These are phyloP conservation scores for Ptilonorhynchus violaceus DNA, from an alignment of 2,113 vertebrate genomes.

Conservation along the genomic window DNA sequence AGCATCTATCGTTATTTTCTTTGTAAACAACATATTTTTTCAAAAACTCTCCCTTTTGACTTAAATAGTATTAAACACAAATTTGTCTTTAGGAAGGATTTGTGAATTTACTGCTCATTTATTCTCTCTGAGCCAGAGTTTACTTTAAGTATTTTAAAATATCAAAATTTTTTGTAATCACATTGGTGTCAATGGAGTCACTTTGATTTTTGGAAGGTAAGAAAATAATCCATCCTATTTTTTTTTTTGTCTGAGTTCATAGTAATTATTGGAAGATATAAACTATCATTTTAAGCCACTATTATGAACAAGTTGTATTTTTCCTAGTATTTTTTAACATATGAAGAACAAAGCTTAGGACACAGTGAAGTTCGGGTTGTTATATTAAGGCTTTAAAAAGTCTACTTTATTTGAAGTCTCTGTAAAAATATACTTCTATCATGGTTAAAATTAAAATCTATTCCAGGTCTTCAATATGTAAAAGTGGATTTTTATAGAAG, in stretches of 20 bases:
- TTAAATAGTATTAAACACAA: neutral
- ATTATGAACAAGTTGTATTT: neutral
- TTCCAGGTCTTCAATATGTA: neutral
- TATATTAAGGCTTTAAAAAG: neutral
- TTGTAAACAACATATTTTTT: neutral
- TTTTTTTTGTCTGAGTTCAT: neutral
- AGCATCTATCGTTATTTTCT: neutral
- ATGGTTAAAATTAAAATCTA: neutral
- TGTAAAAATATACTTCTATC: neutral
- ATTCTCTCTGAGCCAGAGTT: fast-evolving
- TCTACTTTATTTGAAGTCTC: neutral
- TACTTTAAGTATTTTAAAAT: neutral
- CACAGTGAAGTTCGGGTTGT: neutral
- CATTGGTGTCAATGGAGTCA: neutral
- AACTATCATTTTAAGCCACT: neutral
- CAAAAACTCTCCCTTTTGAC: neutral
- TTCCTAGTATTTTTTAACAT: neutral
- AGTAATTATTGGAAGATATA: neutral
- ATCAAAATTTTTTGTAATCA: neutral
- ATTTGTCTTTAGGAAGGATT: neutral
- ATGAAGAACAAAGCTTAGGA: neutral
- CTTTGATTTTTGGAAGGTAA: neutral
- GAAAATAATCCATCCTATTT: neutral
- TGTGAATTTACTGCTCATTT: neutral
- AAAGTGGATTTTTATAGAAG: neutral